Evolutionary conservation across 2,888 invertebrate genomes (phyloP), one percentile per base, ranked within the genome.

Genomic region (Clistopyga incitator): DNA sequence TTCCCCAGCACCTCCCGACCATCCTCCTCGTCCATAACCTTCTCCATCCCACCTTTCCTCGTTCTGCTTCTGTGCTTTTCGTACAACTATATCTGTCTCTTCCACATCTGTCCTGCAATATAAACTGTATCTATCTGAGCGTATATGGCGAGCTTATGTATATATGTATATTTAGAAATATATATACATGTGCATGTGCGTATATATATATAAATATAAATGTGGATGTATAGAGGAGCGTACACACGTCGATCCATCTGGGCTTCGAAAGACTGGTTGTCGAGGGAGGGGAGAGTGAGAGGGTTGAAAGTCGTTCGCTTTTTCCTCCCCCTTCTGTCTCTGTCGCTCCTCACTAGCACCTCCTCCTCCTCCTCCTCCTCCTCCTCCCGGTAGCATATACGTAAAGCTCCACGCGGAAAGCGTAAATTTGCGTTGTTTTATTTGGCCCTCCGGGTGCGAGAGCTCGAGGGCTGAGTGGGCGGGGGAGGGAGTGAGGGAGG

Each of bases 381-480:
- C 20, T 54, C 56, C 54, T 18, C 56, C 71, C 25, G 25, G 67
- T 45, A 45, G 54, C 47, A 42, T 50, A 56, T 50, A 20, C 50
- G 52, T 70, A 75, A 45, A 45, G 47, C 29, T 81, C 83, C 71
- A 86, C 82, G 79, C 85, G 86, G 85, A 88, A 87, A 82, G 89
- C 89, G 90, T 90, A 89, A 89, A 91, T 89, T 90, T 87, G 90
- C 88, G 88, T 92, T 91, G 90, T 91, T 92, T 91, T 92, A 92
- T 91, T 92, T 90, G 89, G 90, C 88, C 90, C 90, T 90, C 88
- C 84, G 90, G 89, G 89, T 79, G 89, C 87, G 87, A 79, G 87
- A 79, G 88, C 87, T 86, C 87, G 87, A 87, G 81, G 71, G 88
- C 86, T 85, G 89, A 88, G 88, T 85, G 88, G 86, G 88, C 84